These are phyloP conservation scores for Progne subis DNA, from an alignment of 2,113 vertebrate genomes.

Conservation along the genomic window DNA sequence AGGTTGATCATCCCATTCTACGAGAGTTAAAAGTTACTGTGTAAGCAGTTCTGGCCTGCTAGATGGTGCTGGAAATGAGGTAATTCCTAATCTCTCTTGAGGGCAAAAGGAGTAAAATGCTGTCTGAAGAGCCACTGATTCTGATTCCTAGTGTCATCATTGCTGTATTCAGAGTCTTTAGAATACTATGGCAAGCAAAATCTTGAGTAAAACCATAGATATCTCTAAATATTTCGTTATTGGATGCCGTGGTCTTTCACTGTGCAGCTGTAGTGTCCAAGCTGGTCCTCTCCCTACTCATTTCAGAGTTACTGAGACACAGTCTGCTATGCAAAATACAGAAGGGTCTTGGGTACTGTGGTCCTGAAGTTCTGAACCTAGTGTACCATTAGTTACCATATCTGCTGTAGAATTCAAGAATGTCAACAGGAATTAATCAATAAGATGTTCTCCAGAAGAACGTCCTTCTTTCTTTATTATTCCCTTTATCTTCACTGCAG, in stretches of 20 bases:
- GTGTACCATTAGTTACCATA: neutral
- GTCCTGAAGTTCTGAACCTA: neutral
- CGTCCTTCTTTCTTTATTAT: neutral
- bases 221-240: neutral
- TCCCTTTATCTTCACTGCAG: neutral
- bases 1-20: neutral
- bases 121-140: neutral
- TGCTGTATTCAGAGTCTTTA: neutral
- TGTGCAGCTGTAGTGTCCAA: neutral
- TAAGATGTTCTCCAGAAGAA: neutral
- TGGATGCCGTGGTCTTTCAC: fast-evolving
- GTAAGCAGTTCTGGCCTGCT: neutral
- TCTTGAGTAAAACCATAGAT: neutral
- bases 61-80: neutral
- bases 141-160: neutral
- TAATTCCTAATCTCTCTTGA: neutral
- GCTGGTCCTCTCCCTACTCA: neutral
- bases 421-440: neutral
- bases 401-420: neutral
- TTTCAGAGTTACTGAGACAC: neutral
- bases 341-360: neutral
- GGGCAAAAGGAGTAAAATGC: neutral
- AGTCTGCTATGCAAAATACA: neutral
- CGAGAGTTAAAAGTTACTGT: fast-evolving
- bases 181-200: neutral